Evolutionary conservation across 2,797 vertebrate species (phyloP).

Genomic region (Gymnothorax reevesii): DNA sequence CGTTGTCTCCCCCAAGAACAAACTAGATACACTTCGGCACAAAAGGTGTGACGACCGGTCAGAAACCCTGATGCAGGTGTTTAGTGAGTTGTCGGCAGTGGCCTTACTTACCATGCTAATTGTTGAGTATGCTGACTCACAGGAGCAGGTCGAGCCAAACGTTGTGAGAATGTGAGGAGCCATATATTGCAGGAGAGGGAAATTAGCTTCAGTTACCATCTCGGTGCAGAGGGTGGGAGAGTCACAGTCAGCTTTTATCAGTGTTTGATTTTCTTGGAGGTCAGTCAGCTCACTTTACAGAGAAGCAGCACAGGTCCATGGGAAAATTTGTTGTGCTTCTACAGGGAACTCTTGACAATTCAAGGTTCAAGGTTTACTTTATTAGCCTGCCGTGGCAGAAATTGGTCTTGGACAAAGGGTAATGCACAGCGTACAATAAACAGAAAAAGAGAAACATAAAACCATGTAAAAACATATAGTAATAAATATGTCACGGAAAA

Average conservation of each 20-base stretch:
- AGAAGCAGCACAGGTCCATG: slow-evolving; percentile 15
- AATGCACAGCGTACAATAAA: too few species aligned
- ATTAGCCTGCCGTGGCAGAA: too few species aligned
- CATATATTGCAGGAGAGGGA: slow-evolving; percentile 37
- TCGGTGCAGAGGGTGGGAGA: slow-evolving; percentile 36
- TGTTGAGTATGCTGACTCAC: slow-evolving; percentile 5
- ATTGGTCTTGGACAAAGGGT: too few species aligned
- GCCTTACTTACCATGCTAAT: neutral
- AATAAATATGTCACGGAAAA: too few species aligned
- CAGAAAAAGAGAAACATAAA: too few species aligned
- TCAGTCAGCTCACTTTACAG: slow-evolving; percentile 40
- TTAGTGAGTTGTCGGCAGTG: slow-evolving; percentile 22
- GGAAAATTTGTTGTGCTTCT: too few species aligned
- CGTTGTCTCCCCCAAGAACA: too few species aligned
- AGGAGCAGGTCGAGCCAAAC: neutral
- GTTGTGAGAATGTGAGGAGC: slow-evolving; percentile 25
- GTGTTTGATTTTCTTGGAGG: slow-evolving; percentile 34
- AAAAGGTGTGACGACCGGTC: neutral
- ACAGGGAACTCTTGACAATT: too few species aligned
- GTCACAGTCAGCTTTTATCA: slow-evolving; percentile 37
- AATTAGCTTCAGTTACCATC: slow-evolving; percentile 35
- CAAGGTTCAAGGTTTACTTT: too few species aligned
- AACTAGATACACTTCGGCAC: neutral
- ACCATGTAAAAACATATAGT: too few species aligned
- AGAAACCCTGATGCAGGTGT: slow-evolving; percentile 22